phyloP scores from a whole-genome alignment of 2,888 invertebrate genomes.

The Leptinotarsa peninsularis region DNA sequence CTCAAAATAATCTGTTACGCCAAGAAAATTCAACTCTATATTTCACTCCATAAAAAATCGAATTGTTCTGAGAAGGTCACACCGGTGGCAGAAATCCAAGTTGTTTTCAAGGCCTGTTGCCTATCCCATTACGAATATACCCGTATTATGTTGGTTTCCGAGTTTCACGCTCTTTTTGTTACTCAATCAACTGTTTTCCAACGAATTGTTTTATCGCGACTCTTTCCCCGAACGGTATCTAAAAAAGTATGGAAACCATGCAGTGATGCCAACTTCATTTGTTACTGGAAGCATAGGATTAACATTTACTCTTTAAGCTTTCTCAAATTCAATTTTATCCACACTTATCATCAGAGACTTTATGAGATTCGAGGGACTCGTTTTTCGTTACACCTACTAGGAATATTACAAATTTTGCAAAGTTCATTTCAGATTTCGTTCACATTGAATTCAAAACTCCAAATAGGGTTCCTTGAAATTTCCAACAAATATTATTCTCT shows the following conservation, averaged over 20 bases:
- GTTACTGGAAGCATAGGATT: background rate
- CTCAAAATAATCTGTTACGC: too few relatives aligned
- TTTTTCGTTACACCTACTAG: too few relatives aligned
- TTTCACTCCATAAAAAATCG: too few relatives aligned
- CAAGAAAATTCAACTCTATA: too few relatives aligned
- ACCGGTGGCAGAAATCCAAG: slow-evolving; percentile 13
- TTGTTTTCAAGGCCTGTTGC: slow-evolving; percentile 19
- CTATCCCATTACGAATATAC: slow-evolving; percentile 13
- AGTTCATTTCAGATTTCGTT: too few relatives aligned
- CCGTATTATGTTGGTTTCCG: slow-evolving; percentile 1
- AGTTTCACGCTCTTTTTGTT: slow-evolving; percentile 17
- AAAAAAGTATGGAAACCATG: slow-evolving; percentile 4
- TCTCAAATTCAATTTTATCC: too few relatives aligned
- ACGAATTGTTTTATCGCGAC: slow-evolving; percentile 10
- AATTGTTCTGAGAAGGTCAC: background rate
- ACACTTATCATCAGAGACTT: too few relatives aligned
- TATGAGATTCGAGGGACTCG: too few relatives aligned
- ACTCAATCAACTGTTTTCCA: slow-evolving; percentile 14
- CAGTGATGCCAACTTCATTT: background rate
- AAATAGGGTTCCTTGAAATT: too few relatives aligned
- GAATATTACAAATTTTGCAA: too few relatives aligned
- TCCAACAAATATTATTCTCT: too few relatives aligned
- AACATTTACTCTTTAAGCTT: background rate
- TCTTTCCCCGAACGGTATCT: slow-evolving; percentile 14
- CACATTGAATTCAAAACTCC: too few relatives aligned